Evolutionary conservation across 2,113 vertebrate genomes (phyloP), one percentile per base, ranked within the genome.

Genomic region (Nesogale talazaci): DNA sequence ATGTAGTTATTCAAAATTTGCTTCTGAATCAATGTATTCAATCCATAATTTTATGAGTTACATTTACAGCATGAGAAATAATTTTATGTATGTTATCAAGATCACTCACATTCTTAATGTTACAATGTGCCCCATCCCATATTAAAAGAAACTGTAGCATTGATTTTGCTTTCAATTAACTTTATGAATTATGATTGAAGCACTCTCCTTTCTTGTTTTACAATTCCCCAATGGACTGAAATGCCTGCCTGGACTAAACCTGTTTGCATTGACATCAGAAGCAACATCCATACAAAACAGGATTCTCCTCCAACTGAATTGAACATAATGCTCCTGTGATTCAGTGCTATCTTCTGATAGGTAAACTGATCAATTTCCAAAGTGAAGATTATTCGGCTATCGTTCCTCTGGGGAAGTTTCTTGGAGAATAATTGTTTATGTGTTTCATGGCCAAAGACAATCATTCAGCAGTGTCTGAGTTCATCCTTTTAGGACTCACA

Each of bases 401-500:
- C 19, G 12, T 56, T 23, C 9, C 22, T 31, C 57, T 34, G 2
- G 16, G 6, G 1, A 0, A 52, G 20, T 34, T n/a, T 63, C 4
- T 16, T 27, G 0, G 23, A 40, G 25, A 9, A 52, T 52, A 61
- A 8, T 16, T 4, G 19, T 9, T 7, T 3, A 9, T 46, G n/a
- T 86, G 2, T 38, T 25, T 57, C 17, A 92, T 86, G 86, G 76
- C 61, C 29, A 56, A 25, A 57, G 6, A 31, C 1, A 96, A 96
- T 42, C 6, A 87, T 42, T 94, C 95, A 9, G 0, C 1, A 1
- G 61, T 93, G 3, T 69, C 38, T 78, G 87, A 74, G 8, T 94
- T 97, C n/a, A 84, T 96, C 56, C 81, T 94, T 3, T 16, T 61
- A 1, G 94, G 93, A 5, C 74, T 96, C 42, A 95, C 94, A 27